phyloP scores from a whole-genome alignment of 2,113 vertebrate species.

The Coptodon bakossiorum region DNA sequence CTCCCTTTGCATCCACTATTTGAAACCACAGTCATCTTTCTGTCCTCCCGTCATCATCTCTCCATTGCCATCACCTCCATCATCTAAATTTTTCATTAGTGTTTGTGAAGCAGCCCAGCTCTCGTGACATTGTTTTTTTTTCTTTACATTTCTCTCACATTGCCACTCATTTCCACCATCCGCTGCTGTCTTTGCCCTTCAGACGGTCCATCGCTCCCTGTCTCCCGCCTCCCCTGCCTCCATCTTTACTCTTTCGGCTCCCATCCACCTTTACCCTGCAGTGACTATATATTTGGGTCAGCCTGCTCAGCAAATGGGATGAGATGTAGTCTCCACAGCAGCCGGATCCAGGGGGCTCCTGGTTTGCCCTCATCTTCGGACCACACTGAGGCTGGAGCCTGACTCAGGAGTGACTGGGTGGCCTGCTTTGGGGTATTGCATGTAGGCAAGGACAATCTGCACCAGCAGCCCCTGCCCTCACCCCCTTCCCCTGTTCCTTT shows the following conservation, averaged over 20 bases:
- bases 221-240: slow-evolving; percentile 24
- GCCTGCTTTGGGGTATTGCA: slow-evolving; percentile 54
- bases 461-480: slow-evolving; percentile 49
- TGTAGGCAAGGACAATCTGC: slow-evolving; percentile 60
- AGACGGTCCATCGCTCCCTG: slow-evolving; percentile 41
- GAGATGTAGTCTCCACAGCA: slow-evolving; percentile 71
- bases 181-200: slow-evolving; percentile 67
- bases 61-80: neutral
- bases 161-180: slow-evolving; percentile 9
- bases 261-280: slow-evolving; percentile 26
- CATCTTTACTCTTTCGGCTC: slow-evolving; percentile 39
- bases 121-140: neutral
- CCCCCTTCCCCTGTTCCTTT: slow-evolving; percentile 43
- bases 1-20: slow-evolving; percentile 24
- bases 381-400: slow-evolving; percentile 49
- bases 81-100: slow-evolving; percentile 2
- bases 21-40: neutral
- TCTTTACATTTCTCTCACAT: slow-evolving; percentile 15
- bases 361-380: slow-evolving; percentile 57
- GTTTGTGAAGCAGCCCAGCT: slow-evolving; percentile 1
- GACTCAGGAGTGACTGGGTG: slow-evolving; percentile 52
- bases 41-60: slow-evolving; percentile 15
- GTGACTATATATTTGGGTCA: slow-evolving; percentile 61
- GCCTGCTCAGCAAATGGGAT: slow-evolving; percentile 67
- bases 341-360: slow-evolving; percentile 70